Evolutionary conservation across 2,888 invertebrate species (phyloP).

Genomic region (Polyommatus icarus): DNA sequence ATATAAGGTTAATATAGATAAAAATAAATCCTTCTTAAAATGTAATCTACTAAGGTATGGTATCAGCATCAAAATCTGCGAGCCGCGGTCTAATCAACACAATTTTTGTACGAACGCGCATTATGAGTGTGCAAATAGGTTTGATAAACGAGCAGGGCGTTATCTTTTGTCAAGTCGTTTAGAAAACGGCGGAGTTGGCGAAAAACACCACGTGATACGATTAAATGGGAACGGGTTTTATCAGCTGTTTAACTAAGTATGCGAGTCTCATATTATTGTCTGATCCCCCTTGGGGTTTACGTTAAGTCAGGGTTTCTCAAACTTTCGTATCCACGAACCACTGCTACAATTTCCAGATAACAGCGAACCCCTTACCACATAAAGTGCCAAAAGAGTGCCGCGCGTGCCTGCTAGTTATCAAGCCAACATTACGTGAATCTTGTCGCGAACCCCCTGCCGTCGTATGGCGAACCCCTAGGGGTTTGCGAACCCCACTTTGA

Average conservation of each 20-base stretch:
- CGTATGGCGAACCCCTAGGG: too few species aligned
- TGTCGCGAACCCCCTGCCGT: too few species aligned
- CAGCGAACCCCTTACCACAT: too few species aligned
- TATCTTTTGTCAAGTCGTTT: constrained; percentile 43
- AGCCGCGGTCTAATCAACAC: background rate
- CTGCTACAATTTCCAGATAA: too few species aligned
- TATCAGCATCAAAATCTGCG: background rate
- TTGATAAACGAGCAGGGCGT: constrained; percentile 39
- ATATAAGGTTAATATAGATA: background rate
- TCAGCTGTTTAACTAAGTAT: constrained; percentile 15
- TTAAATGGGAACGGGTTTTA: constrained; percentile 28
- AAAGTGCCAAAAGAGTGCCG: too few species aligned
- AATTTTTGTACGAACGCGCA: constrained; percentile 26
- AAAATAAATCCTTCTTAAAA: too few species aligned
- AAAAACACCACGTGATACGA: constrained; percentile 35
- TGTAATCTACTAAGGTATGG: background rate
- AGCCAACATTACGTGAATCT: too few species aligned
- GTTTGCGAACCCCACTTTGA: too few species aligned
- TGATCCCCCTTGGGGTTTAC: background rate
- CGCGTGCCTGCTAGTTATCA: too few species aligned
- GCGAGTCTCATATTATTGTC: constrained; percentile 3
- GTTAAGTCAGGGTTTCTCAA: too few species aligned
- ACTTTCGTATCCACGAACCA: too few species aligned
- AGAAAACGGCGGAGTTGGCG: constrained; percentile 38
- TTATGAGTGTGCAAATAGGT: constrained; percentile 39